Conservation (phyloP, 2,888 invertebrate species). For the Eupithecia exiguata region DNA sequence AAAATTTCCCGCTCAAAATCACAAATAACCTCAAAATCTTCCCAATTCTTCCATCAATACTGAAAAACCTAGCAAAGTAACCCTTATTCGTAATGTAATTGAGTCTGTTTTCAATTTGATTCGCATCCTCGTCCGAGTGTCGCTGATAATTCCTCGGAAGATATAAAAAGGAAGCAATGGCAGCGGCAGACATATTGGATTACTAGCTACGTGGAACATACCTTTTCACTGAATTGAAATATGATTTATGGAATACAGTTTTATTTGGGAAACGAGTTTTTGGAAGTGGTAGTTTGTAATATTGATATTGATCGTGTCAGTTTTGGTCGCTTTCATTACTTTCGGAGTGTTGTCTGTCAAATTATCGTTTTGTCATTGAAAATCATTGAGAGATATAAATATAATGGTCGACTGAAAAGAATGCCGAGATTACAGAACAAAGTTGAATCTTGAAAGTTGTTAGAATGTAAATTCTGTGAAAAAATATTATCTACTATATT, state of each 20-base stretch:
- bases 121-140: slow-evolving; percentile 80
- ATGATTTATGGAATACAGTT: slow-evolving; percentile 34
- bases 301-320: slow-evolving; percentile 4
- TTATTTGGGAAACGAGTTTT: slow-evolving; percentile 8
- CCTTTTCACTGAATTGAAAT: slow-evolving; percentile 35
- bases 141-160: slow-evolving; percentile 83
- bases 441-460: too few species aligned
- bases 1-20: neutral
- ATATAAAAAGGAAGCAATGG: slow-evolving; percentile 78
- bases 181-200: slow-evolving; percentile 80
- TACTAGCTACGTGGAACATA: slow-evolving; percentile 50
- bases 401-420: neutral
- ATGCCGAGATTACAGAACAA: neutral
- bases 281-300: slow-evolving; percentile 8
- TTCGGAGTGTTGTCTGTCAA: neutral
- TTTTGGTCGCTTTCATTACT: neutral
- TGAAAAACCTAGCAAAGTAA: slow-evolving; percentile 47
- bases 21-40: neutral
- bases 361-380: neutral
- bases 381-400: neutral
- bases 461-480: too few species aligned
- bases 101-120: slow-evolving; percentile 84
- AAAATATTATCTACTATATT: too few species aligned
- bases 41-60: neutral
- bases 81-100: slow-evolving; percentile 80